Conservation (phyloP, 1,140 invertebrate genomes). For the Orussus abietinus region DNA sequence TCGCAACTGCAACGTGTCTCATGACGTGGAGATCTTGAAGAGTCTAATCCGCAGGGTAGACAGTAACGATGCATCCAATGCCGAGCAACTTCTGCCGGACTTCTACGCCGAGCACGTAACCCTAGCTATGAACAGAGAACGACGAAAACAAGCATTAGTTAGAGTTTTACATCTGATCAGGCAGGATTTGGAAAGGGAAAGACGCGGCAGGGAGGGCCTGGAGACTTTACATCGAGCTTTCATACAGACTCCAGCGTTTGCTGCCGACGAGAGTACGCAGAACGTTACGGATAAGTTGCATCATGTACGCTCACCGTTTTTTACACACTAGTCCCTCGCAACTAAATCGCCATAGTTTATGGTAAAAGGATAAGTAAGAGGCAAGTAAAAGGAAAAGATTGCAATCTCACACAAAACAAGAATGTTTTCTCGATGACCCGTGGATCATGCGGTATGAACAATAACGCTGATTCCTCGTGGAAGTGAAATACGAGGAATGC, state of each 20-base stretch:
- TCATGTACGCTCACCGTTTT: constrained; percentile 75
- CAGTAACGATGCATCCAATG: constrained; percentile 34
- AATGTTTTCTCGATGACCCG: too few relatives aligned
- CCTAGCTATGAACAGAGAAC: constrained; percentile 86
- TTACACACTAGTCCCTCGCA: too few relatives aligned
- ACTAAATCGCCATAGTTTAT: too few relatives aligned
- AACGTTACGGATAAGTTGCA: constrained; percentile 88
- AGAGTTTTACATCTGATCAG: constrained; percentile 79
- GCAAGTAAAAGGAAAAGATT: too few relatives aligned
- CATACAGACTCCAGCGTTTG: constrained; percentile 83
- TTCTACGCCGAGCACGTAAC: constrained; percentile 94
- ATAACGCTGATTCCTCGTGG: too few relatives aligned
- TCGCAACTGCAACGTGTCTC: constrained; percentile 64
- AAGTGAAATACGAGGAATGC: too few relatives aligned
- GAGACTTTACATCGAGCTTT: constrained; percentile 90
- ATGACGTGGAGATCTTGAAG: constrained; percentile 68
- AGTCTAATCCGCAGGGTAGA: constrained; percentile 58
- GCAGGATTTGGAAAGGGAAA: constrained; percentile 80
- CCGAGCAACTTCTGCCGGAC: constrained; percentile 84
- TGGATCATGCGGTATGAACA: too few relatives aligned
- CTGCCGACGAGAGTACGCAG: constrained; percentile 84
- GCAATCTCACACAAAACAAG: too few relatives aligned
- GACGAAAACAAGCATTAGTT: constrained; percentile 76
- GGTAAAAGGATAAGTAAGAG: too few relatives aligned
- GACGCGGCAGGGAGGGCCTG: constrained; percentile 78